Evolutionary conservation across 2,888 invertebrate genomes (phyloP).

Genomic region (Pachliopta kotzebuea): DNA sequence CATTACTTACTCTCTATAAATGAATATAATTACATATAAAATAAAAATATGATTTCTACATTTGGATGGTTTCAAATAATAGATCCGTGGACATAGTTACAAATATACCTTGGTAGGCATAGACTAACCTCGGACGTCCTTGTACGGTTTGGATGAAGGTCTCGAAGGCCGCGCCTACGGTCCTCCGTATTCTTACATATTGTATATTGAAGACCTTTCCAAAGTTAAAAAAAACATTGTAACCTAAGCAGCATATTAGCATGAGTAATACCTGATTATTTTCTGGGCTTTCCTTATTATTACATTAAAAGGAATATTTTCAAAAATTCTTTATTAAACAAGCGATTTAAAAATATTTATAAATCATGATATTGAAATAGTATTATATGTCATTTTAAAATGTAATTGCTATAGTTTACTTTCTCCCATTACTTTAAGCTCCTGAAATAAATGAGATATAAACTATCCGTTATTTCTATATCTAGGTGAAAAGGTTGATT

Average conservation of each 20-base stretch:
- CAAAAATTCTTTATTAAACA: no score
- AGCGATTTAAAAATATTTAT: neutral
- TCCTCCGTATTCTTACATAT: constrained; percentile 13
- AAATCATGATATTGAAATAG: neutral
- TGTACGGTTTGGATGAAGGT: constrained; percentile 19
- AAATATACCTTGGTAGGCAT: constrained; percentile 6
- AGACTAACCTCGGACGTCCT: constrained; percentile 23
- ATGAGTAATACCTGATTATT: no score
- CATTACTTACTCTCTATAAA: no score
- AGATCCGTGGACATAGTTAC: neutral
- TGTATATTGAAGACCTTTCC: constrained; percentile 11
- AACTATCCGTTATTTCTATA: no score
- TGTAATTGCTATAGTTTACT: neutral
- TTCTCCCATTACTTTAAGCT: neutral
- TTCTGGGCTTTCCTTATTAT: no score
- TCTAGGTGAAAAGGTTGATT: no score
- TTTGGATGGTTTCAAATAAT: neutral
- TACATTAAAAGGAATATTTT: no score
- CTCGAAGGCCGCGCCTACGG: constrained; percentile 15
- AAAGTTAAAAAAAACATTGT: neutral
- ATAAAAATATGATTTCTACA: neutral
- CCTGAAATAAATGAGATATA: no score
- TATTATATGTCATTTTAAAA: neutral
- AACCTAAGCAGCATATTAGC: neutral
- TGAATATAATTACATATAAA: no score